Base-by-base conservation (phyloP, 92 coral and sea anemone genomes). In the Palythoa grandiflora region DNA sequence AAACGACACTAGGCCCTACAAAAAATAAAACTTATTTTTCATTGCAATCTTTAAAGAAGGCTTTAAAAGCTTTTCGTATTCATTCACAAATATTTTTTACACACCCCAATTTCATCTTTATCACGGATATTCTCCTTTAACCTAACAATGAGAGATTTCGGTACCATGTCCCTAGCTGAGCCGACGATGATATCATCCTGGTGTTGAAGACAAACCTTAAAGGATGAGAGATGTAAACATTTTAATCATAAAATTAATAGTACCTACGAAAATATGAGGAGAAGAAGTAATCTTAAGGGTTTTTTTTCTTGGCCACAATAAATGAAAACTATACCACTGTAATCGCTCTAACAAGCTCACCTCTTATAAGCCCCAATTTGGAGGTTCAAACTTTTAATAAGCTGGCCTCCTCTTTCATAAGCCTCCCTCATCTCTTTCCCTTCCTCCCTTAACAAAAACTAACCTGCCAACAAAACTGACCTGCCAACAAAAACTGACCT, bases 131-230 rank as follows among this genome's bases (percentile, higher is more conserved):
- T 55, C 17, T 89, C 93, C 83, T 79, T 90, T 3, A 95, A 89
- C 6, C 89, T 88, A 60, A 92, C 78, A 50, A 96, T 88, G 88
- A 96, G 85, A 73, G 94, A 92, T 20, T 89, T 88, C 1, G 98
- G 98, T 39, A 96, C 98, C 73, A 90, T 75, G 77, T 96, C 98
- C 65, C 98, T 92, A 36, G 98, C 98, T 3, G 95, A 88, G 3
- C 95, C 93, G 15, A 95, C 93, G 73, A 93, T 95, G 21, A 96
- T 88, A 76, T 93, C 90, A 9, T 92, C 89, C 89, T 80, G 90
- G 89, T 94, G 91, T 21, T 91, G 89, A 1, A 95, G 83, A 40
- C 93, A 89, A 50, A 96, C 95, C 98, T 96, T 21, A 2, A 59
- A 74, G 55, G 68, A 6, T 73, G 35, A 75, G 5, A 44, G 16